Percentiles rank a stretch among this genome's conserved stretches.
phyloP scores from a whole-genome alignment of 2,797 vertebrate species.

The Erpetoichthys calabaricus region DNA sequence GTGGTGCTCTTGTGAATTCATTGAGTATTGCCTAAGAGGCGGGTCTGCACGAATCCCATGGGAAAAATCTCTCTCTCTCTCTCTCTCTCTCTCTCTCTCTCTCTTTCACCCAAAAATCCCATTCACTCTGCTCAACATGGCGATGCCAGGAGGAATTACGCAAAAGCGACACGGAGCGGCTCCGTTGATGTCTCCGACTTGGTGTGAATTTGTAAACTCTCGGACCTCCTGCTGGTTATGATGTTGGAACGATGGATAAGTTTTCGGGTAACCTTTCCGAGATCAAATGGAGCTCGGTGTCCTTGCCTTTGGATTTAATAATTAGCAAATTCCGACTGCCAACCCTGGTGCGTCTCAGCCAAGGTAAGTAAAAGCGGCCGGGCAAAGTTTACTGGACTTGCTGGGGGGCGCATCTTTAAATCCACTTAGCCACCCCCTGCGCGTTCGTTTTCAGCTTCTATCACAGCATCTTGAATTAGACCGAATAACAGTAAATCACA shows the following conservation, averaged over 20 bases:
- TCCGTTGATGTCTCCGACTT: constrained; percentile 6
- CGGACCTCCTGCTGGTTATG: constrained; percentile 37
- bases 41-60: neutral
- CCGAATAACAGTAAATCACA: too few species aligned
- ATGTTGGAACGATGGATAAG: constrained; percentile 80
- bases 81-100: constrained; percentile 5
- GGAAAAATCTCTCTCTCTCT: constrained; percentile 10
- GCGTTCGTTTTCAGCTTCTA: too few species aligned
- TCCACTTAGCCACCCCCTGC: too few species aligned
- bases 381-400: neutral
- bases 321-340: constrained; percentile 86
- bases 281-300: constrained; percentile 77
- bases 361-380: constrained; percentile 48
- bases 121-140: constrained; percentile 18
- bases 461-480: too few species aligned
- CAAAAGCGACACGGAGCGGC: constrained; percentile 21
- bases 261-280: constrained; percentile 73
- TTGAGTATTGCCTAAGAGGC: too few species aligned
- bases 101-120: constrained; percentile 1
- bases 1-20: too few species aligned
- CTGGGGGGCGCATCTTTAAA: too few species aligned
- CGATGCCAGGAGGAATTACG: constrained; percentile 15
- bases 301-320: constrained; percentile 81
- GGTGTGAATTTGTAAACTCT: constrained; percentile 16
- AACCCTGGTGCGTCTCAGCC: constrained; percentile 70